A percentile compares a stretch with the other conserved stretches of the same genome.
Evolutionary conservation across 1,140 invertebrate species (phyloP).

Genomic region (Drosophila athabasca): DNA sequence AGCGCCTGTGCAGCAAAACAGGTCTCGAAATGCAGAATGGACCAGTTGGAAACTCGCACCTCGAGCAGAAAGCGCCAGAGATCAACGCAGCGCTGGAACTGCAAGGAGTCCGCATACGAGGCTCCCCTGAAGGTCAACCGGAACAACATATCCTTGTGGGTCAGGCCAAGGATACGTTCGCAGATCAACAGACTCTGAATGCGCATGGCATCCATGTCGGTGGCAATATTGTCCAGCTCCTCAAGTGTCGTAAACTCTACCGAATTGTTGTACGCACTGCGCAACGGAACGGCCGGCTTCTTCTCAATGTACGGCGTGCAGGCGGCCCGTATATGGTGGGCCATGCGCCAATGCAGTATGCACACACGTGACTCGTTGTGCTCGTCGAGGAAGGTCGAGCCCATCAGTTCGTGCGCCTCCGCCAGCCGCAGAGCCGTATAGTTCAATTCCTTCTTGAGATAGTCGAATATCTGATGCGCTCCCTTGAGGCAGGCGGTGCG

Average conservation of each 20-base stretch:
- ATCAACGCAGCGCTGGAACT: constrained; percentile 93
- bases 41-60: constrained; percentile 91
- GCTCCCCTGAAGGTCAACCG: constrained; percentile 89
- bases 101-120: constrained; percentile 92
- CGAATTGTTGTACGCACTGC: constrained; percentile 87
- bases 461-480: constrained; percentile 91
- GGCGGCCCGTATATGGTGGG: constrained; percentile 85
- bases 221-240: constrained; percentile 89
- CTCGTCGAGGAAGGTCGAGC: constrained; percentile 91
- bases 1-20: constrained; percentile 92
- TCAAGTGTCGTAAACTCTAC: constrained; percentile 89
- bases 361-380: constrained; percentile 89
- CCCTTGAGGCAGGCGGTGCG: constrained; percentile 95
- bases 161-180: constrained; percentile 90
- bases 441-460: constrained; percentile 87
- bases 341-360: constrained; percentile 88
- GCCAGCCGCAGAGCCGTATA: constrained; percentile 89
- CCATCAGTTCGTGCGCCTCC: constrained; percentile 91
- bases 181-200: constrained; percentile 93
- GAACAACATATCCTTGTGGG: constrained; percentile 94
- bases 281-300: constrained; percentile 85
- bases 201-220: constrained; percentile 91
- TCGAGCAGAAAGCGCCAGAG: constrained; percentile 92
- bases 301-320: constrained; percentile 84
- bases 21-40: constrained; percentile 89